Base-by-base conservation (phyloP, 1,140 invertebrate species). In the Sipha flava region DNA sequence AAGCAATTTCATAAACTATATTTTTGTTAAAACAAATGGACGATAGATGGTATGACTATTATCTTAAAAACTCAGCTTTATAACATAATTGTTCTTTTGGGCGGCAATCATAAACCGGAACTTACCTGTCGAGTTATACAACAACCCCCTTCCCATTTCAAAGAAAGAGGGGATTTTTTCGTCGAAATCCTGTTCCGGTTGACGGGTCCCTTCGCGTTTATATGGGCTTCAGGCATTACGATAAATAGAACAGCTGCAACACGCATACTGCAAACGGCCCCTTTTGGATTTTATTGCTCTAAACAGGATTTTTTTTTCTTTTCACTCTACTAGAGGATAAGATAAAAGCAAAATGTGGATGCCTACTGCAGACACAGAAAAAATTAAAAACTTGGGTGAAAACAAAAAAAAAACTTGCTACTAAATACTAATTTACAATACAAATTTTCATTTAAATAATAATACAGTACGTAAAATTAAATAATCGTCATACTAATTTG, bases 171-270 rank as follows among this genome's bases (percentile, higher is more conserved):
- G 72, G 72, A 5, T 57, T 75, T 37, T 57, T 57, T 34, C 2
- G n/a, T 75, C n/a, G 34, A 75, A 75, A 75, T 75, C 72, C 72
- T 54, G 72, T 75, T 75, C 72, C 72, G 72, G 72, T 75, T 54
- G 47, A 54, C 47, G 72, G 34, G 49, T 54, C 72, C 72, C 49
- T 75, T 75, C 52, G 31, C 31, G 14, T 75, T 57, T 75, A 37
- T 40, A 75, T 49, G 21, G 72, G 34, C 45, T 73, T 34, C 47
- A 1, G 21, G 70, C 72, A 75, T 54, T 40, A 57, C n/a, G 49
- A 75, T 75, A 75, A 75, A 57, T 75, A 54, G 31, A 47, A 40
- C 72, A 75, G 72, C 72, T 75, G 72, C 72, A 37, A 37, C 49
- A 14, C 18, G 49, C 72, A 40, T 29, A 37, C 72, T 31, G 31